Evolutionary conservation across 2,797 vertebrate genomes (phyloP).

Genomic region (Crenichthys baileyi): DNA sequence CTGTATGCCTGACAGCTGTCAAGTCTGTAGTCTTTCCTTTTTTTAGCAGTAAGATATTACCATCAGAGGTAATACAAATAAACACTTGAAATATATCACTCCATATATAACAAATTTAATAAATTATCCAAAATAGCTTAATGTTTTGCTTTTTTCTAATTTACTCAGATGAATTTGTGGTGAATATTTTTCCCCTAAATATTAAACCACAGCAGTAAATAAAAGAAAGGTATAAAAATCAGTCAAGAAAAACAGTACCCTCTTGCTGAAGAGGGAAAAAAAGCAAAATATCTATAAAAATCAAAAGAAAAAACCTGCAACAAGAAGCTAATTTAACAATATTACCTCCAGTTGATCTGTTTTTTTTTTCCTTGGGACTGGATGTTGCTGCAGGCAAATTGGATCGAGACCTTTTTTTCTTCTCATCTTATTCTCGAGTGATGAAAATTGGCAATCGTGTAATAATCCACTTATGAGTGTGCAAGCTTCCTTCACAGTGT

Average conservation of each 20-base stretch:
- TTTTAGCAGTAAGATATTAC: neutral
- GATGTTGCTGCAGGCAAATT: slow-evolving; percentile 32
- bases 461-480: slow-evolving; percentile 72
- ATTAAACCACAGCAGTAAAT: neutral
- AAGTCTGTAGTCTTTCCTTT: neutral
- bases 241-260: neutral
- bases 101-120: no score
- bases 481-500: slow-evolving; percentile 53
- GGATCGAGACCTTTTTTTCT: slow-evolving; percentile 20
- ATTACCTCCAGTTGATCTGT: slow-evolving; percentile 22
- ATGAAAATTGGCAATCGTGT: slow-evolving; percentile 72
- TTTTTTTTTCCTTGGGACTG: slow-evolving; percentile 15
- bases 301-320: neutral
- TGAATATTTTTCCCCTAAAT: neutral
- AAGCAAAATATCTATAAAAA: neutral
- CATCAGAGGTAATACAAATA: neutral
- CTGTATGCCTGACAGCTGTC: neutral
- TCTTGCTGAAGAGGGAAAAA: neutral
- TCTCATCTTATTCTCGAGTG: slow-evolving; percentile 45
- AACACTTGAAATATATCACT: neutral
- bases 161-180: neutral
- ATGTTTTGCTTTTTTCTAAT: neutral
- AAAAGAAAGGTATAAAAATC: neutral
- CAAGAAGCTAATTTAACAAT: slow-evolving; percentile 28
- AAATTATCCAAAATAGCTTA: neutral